phyloP scores from a whole-genome alignment of 2,888 invertebrate species.

The Pristionchus fissidentatus region DNA sequence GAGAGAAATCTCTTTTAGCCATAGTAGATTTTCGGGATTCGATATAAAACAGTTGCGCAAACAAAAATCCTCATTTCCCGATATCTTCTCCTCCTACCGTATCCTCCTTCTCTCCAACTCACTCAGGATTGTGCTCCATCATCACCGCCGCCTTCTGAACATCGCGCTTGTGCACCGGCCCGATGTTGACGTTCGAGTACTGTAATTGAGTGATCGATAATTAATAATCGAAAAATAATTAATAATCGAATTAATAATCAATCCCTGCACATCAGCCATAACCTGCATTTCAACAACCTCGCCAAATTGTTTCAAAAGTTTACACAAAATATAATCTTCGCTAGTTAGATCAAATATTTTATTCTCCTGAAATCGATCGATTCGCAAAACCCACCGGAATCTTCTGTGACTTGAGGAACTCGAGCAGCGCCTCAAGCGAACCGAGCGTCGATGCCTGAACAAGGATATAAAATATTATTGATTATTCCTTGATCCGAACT shows the following conservation, averaged over 20 bases:
- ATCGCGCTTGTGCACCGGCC: conserved; percentile 98
- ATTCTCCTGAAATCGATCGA: no score
- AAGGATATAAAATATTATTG: no score
- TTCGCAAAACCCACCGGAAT: conserved; percentile 86
- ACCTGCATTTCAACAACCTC: no score
- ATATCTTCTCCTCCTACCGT: not conserved
- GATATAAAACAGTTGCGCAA: not conserved
- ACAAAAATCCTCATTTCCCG: not conserved
- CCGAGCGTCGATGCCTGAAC: conserved; percentile 92
- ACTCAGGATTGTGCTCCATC: conserved; percentile 95
- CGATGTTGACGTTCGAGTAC: conserved; percentile 98
- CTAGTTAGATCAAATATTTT: no score
- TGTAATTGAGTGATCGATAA: conserved; percentile 79
- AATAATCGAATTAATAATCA: no score
- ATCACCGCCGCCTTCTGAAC: conserved; percentile 99
- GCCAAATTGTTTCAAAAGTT: no score
- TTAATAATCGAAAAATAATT: no score
- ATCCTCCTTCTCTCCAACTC: conserved; percentile 39
- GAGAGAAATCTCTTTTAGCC: no score
- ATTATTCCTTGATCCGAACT: no score
- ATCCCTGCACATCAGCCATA: no score
- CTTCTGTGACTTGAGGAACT: conserved; percentile 90
- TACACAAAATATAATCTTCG: no score
- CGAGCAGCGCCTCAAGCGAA: conserved; percentile 94
- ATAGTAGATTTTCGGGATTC: no score